Evolutionary conservation across 2,888 invertebrate genomes (phyloP).

Genomic region (Buathra laborator): DNA sequence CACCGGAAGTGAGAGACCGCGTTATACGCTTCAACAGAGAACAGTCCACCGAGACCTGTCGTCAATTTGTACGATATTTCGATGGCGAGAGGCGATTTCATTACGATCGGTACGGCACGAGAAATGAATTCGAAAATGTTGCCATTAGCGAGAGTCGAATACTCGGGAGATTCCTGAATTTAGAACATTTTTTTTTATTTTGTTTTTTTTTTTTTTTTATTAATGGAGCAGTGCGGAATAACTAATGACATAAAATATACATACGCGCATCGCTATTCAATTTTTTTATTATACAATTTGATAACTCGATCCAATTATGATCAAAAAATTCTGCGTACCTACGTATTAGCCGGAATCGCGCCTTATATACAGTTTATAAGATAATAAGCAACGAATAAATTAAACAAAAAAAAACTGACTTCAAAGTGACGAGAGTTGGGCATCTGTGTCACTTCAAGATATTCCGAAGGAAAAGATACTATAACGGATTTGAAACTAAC

Average conservation of each 20-base stretch:
- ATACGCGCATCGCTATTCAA: background rate
- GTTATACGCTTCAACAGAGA: background rate
- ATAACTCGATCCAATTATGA: too few relatives aligned
- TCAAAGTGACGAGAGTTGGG: background rate
- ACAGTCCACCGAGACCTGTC: background rate
- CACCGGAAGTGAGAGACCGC: background rate
- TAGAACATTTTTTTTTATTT: background rate
- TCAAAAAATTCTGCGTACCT: too few relatives aligned
- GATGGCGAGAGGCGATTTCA: background rate
- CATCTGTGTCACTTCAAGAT: background rate
- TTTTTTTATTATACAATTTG: too few relatives aligned
- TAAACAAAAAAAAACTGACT: background rate
- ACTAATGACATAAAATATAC: background rate
- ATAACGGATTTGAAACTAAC: background rate
- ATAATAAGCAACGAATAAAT: background rate
- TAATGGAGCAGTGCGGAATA: background rate
- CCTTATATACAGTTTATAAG: background rate
- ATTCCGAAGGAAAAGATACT: background rate
- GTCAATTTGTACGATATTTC: slow-evolving; percentile 6
- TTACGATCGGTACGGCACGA: background rate
- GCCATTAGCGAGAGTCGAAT: background rate
- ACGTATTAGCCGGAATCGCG: background rate
- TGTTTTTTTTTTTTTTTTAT: background rate
- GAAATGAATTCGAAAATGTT: slow-evolving; percentile 7
- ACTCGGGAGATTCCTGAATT: background rate